Percentiles rank a stretch among this genome's conserved stretches.
Conservation (phyloP, 2,113 vertebrate genomes). For the Falcunculus frontatus region DNA sequence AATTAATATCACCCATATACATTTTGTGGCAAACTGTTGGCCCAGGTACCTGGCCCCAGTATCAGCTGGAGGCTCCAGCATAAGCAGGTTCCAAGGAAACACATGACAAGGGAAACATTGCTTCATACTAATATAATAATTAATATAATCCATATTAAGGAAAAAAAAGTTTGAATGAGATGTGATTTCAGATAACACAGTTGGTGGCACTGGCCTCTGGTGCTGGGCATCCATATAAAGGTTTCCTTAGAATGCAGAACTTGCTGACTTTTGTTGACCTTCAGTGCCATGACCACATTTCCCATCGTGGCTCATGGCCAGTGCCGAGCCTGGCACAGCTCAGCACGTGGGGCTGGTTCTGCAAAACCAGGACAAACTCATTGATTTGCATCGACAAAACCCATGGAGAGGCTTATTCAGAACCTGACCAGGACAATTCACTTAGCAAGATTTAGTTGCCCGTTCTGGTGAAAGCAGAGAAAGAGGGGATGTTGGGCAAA, state of each 20-base stretch:
- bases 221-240: not conserved
- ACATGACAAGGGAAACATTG: not conserved
- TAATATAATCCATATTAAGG: not conserved
- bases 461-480: not conserved
- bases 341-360: fast-evolving
- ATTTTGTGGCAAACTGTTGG: not conserved
- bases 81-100: not conserved
- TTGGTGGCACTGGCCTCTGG: not conserved
- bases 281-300: not conserved
- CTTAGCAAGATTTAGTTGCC: not conserved
- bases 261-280: not conserved
- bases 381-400: not conserved
- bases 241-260: not conserved
- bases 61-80: not conserved
- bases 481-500: not conserved
- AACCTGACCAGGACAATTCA: not conserved
- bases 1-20: not conserved
- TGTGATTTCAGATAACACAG: not conserved
- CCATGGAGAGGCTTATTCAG: not conserved
- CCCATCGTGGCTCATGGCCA: fast-evolving
- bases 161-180: not conserved
- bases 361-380: not conserved
- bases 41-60: not conserved
- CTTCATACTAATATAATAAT: too few relatives aligned
- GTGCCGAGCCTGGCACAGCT: not conserved